Conservation (phyloP, 2,888 invertebrate genomes). For the Oscheius onirici region DNA sequence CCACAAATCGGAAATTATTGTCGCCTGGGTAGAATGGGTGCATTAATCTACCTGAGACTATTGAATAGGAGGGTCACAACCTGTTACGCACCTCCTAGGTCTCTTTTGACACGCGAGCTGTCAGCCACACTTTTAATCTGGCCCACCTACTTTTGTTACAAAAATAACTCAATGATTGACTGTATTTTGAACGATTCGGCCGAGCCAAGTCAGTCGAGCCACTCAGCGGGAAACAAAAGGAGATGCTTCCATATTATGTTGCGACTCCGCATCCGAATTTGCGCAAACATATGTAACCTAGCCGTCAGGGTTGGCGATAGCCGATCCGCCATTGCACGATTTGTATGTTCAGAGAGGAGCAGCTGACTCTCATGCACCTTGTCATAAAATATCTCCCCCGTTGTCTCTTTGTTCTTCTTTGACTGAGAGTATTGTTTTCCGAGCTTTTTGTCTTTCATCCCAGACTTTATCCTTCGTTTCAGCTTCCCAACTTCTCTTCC, state of each 20-base stretch:
- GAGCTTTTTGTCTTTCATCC: not conserved
- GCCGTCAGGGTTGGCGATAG: constrained; percentile 8
- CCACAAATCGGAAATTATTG: constrained; percentile 32
- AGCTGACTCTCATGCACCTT: constrained; percentile 30
- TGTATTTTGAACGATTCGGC: not conserved
- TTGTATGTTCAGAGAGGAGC: constrained; percentile 30
- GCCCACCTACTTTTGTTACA: too few relatives aligned
- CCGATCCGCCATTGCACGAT: constrained; percentile 28
- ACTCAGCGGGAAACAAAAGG: constrained; percentile 25
- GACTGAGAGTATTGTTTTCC: not conserved
- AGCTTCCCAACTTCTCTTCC: not conserved
- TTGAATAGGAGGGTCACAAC: constrained; percentile 27
- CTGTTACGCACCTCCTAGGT: constrained; percentile 7
- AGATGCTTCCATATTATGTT: constrained; percentile 32
- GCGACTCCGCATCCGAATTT: constrained; percentile 24
- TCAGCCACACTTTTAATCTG: constrained; percentile 2
- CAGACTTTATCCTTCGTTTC: not conserved
- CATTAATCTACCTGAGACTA: constrained; percentile 33
- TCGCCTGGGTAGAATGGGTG: constrained; percentile 23
- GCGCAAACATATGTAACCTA: constrained; percentile 31
- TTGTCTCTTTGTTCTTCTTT: constrained; percentile 4
- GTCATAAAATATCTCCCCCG: constrained; percentile 24
- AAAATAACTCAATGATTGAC: not conserved
- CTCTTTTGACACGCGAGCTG: constrained; percentile 21
- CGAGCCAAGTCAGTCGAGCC: not conserved